Percentiles rank a stretch among this genome's conserved stretches.
Conservation (phyloP, 2,888 invertebrate species). For the Serripes groenlandicus region DNA sequence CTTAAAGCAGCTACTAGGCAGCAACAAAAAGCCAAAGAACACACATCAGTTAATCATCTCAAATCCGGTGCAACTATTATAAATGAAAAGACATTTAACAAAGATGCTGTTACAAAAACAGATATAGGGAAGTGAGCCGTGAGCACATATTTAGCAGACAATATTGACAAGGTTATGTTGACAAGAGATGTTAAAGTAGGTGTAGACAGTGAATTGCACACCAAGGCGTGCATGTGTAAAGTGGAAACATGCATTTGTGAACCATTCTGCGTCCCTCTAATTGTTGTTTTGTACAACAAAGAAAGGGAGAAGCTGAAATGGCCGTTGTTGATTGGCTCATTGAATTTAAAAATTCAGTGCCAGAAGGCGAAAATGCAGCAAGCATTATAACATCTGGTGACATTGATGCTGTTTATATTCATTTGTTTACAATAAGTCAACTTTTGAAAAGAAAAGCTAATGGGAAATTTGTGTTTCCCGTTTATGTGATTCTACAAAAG, state of each 20-base stretch:
- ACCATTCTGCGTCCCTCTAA: neutral
- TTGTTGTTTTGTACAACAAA: neutral
- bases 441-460: slow-evolving; percentile 1
- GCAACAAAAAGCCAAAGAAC: neutral
- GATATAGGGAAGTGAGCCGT: slow-evolving; percentile 9
- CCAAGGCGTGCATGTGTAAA: neutral
- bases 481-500: slow-evolving; percentile 40
- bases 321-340: slow-evolving; percentile 36
- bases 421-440: slow-evolving; percentile 32
- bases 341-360: neutral
- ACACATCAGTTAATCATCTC: slow-evolving; percentile 3
- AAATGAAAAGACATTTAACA: slow-evolving; percentile 9
- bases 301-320: slow-evolving; percentile 49
- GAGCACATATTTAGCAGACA: slow-evolving; percentile 18
- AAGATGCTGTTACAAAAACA: slow-evolving; percentile 26
- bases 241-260: neutral
- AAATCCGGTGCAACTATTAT: neutral
- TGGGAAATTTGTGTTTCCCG: slow-evolving; percentile 4
- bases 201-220: slow-evolving; percentile 7
- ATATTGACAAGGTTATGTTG: neutral
- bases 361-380: slow-evolving; percentile 2
- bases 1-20: slow-evolving; percentile 11
- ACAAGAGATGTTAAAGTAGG: neutral
- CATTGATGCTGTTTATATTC: slow-evolving; percentile 41
- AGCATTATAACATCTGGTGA: slow-evolving; percentile 33